Base-by-base conservation (phyloP, 2,888 invertebrate genomes). In the Gryllus longicercus region DNA sequence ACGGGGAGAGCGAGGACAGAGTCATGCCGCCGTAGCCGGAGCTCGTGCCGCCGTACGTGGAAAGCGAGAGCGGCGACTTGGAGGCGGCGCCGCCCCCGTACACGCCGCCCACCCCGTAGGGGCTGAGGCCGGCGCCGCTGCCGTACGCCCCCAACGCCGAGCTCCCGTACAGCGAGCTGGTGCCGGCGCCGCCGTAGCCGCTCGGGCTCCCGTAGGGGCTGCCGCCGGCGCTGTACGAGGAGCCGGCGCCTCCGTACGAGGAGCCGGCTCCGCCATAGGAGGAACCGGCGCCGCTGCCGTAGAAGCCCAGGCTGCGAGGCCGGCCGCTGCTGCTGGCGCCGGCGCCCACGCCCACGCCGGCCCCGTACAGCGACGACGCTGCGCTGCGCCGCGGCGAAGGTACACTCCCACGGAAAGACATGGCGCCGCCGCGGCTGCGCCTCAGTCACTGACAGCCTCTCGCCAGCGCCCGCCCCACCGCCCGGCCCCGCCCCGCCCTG, bases 21-120 rank as follows among this genome's bases (percentile, higher is more conserved):
- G 92, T 92, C 50, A 93, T 88, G 78, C 92, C 92, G 14, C 93
- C 93, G 84, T 93, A 93, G 11, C 92, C 93, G 5, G 91, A 91
- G 82, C 90, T 87, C 0, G 91, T 91, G 51, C 91, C 91, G 4
- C 91, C 91, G 82, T 92, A 92, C 80, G 91, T 87, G 3, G 87
- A 87, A 21, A 84, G 83, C 77, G 75, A 75, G 5, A 25, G 14
- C 5, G 75, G 75, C 38, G 75, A 75, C 75, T 14, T 18, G 16
- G 63, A 63, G 16, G 63, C 63, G 63, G 63, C 79, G 50, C 74
- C 21, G 79, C 81, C 79, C 11, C 77, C 75, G 79, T 74, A 76
- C 51, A 74, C 78, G 18, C 80, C 79, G 49, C 14, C 63, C 63
- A n/a, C 63, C 14, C 63, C 63, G 63, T 14, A 14, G 63, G 16